phyloP scores from a whole-genome alignment of 64 coral and sea anemone genomes.

The Stichodactyla helianthus region DNA sequence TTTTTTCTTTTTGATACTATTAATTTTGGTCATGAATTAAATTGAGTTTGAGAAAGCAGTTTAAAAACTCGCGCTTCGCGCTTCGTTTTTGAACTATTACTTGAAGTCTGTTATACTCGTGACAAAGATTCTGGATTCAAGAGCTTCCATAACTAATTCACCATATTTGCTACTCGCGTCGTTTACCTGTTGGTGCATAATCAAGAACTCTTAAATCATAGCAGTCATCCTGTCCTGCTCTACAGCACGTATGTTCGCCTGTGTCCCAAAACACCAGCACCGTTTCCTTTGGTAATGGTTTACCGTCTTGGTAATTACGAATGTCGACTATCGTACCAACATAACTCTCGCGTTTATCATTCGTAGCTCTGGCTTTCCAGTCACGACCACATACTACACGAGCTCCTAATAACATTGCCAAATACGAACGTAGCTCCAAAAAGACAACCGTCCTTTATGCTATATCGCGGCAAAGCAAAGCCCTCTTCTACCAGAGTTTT shows the following conservation, averaged over 20 bases:
- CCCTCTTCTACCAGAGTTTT: too few species aligned
- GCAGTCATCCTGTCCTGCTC: constrained; percentile 29
- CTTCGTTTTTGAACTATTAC: too few species aligned
- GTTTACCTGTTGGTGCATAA: constrained; percentile 39
- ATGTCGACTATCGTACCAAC: constrained; percentile 45
- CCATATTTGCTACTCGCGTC: too few species aligned
- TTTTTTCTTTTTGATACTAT: too few species aligned
- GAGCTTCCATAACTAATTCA: too few species aligned
- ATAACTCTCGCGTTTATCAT: constrained; percentile 9
- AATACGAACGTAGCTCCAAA: neutral
- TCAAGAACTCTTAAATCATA: constrained; percentile 41
- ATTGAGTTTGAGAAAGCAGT: too few species aligned
- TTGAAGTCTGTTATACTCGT: too few species aligned
- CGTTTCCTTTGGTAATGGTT: constrained; percentile 7
- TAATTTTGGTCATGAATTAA: too few species aligned
- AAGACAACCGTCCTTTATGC: too few species aligned
- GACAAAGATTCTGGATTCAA: too few species aligned
- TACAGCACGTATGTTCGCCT: constrained; percentile 20
- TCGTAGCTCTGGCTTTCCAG: neutral
- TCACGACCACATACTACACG: constrained; percentile 46
- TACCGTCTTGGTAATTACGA: neutral
- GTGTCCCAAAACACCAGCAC: constrained; percentile 53
- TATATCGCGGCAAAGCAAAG: too few species aligned
- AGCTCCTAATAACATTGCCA: constrained; percentile 5
- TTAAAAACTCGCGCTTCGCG: too few species aligned